Conservation (phyloP, 35 echinoderm and acorn worm genomes). For the Eucidaris tribuloides region DNA sequence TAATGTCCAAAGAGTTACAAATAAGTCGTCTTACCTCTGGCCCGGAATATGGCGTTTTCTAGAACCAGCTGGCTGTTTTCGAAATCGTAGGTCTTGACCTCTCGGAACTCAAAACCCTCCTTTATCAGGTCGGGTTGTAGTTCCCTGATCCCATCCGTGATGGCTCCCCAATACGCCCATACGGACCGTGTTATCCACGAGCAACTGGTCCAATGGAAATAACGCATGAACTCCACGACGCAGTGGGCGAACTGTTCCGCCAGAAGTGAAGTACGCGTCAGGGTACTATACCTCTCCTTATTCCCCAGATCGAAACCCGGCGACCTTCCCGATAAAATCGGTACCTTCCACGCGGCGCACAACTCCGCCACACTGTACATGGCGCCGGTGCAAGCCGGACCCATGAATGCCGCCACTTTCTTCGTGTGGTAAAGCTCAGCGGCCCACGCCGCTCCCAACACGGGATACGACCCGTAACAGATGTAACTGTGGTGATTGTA, state of each 20-base stretch:
- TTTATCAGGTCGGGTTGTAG: background rate
- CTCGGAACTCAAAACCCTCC: background rate
- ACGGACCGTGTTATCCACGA: background rate
- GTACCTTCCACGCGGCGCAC: conserved; percentile 2
- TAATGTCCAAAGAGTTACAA: too few relatives aligned
- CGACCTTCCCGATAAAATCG: background rate
- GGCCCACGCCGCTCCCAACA: background rate
- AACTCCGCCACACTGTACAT: background rate
- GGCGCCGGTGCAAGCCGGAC: background rate
- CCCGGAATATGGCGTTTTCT: background rate
- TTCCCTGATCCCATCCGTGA: background rate
- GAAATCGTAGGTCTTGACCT: background rate
- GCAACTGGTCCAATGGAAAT: background rate
- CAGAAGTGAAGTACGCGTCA: conserved; percentile 4
- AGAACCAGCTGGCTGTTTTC: background rate
- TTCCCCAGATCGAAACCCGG: background rate
- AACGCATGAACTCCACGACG: background rate
- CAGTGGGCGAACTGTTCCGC: background rate
- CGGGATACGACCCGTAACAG: background rate
- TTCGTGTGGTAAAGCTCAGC: conserved; percentile 2
- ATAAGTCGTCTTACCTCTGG: conserved; percentile 19
- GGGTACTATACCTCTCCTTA: background rate
- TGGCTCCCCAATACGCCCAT: background rate
- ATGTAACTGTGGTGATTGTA: background rate
- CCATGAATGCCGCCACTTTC: conserved; percentile 22